phyloP scores from a whole-genome alignment of 2,797 vertebrate species.

The Denticeps clupeoides region DNA sequence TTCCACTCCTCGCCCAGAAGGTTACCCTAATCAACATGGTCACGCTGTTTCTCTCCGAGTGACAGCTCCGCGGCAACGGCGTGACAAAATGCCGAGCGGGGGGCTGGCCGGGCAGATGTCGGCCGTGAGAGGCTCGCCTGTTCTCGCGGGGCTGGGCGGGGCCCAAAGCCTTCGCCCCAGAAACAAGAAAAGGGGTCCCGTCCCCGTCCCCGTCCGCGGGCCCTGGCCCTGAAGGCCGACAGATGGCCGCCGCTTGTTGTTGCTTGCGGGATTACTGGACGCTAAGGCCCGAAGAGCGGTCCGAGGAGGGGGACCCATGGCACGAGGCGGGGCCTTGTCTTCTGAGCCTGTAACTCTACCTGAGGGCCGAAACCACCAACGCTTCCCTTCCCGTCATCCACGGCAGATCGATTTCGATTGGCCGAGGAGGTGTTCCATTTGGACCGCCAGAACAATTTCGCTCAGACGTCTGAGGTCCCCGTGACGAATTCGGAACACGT shows the following conservation, averaged over 20 bases:
- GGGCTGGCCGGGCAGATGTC: slow-evolving; percentile 38
- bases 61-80: slow-evolving; percentile 66
- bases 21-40: slow-evolving; percentile 64
- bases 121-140: slow-evolving; percentile 39
- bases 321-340: slow-evolving; percentile 41
- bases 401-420: slow-evolving; percentile 40
- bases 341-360: slow-evolving; percentile 50
- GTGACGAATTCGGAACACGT: slow-evolving; percentile 31
- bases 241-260: slow-evolving; percentile 27
- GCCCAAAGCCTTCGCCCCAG: slow-evolving; percentile 23
- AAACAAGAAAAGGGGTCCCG: slow-evolving; percentile 28
- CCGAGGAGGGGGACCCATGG: slow-evolving; percentile 40
- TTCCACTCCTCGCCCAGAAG: slow-evolving; percentile 53
- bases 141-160: slow-evolving; percentile 10
- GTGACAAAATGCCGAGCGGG: slow-evolving; percentile 49
- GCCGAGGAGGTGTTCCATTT: slow-evolving; percentile 62
- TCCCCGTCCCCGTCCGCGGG: slow-evolving; percentile 27
- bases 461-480: slow-evolving; percentile 27
- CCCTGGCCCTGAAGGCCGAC: slow-evolving; percentile 9
- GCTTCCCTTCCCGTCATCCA: slow-evolving; percentile 19
- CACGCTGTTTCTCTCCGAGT: slow-evolving; percentile 63
- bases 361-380: slow-evolving; percentile 40
- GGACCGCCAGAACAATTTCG: slow-evolving; percentile 53
- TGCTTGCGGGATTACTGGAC: slow-evolving; percentile 34
- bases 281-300: slow-evolving; percentile 29